phyloP scores from a whole-genome alignment of 2,113 vertebrate species.

The Pangasianodon hypophthalmus region DNA sequence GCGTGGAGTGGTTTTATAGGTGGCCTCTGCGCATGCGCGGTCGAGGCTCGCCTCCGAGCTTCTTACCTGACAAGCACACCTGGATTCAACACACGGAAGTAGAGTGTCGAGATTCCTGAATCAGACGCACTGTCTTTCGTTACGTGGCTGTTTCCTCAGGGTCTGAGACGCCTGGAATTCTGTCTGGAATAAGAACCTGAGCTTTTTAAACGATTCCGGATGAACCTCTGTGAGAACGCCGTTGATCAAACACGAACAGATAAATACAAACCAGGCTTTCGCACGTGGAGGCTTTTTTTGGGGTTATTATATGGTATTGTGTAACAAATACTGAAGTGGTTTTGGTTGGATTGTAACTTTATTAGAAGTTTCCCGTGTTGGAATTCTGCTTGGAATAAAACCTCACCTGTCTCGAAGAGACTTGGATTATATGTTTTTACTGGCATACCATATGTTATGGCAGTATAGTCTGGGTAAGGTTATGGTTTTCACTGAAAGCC shows the following conservation, averaged over 20 bases:
- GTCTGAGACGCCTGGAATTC: not conserved
- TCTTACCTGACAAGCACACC: slow-evolving; percentile 79
- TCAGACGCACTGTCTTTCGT: not conserved
- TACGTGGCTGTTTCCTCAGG: slow-evolving; percentile 4
- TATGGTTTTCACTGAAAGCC: not conserved
- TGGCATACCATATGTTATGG: not conserved
- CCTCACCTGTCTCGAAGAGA: not conserved
- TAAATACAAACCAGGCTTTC: not conserved
- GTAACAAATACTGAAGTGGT: not conserved
- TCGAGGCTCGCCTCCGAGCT: slow-evolving; percentile 54
- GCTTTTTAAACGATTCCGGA: not conserved
- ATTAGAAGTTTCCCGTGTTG: slow-evolving; percentile 7
- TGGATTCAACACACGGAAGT: slow-evolving; percentile 83
- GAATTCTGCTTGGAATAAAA: not conserved
- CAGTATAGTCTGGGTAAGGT: slow-evolving; percentile 23
- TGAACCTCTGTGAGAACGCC: not conserved
- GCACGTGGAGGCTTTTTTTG: not conserved
- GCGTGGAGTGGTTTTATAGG: slow-evolving; percentile 38
- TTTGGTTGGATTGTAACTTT: not conserved
- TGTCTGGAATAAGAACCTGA: not conserved
- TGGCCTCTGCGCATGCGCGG: slow-evolving; percentile 67
- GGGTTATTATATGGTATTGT: not conserved
- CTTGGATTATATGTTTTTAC: slow-evolving; percentile 18
- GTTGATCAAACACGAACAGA: not conserved
- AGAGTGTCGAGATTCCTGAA: slow-evolving; percentile 32